Base-by-base conservation (phyloP, 1,140 invertebrate genomes). In the Drosophila suzukii region DNA sequence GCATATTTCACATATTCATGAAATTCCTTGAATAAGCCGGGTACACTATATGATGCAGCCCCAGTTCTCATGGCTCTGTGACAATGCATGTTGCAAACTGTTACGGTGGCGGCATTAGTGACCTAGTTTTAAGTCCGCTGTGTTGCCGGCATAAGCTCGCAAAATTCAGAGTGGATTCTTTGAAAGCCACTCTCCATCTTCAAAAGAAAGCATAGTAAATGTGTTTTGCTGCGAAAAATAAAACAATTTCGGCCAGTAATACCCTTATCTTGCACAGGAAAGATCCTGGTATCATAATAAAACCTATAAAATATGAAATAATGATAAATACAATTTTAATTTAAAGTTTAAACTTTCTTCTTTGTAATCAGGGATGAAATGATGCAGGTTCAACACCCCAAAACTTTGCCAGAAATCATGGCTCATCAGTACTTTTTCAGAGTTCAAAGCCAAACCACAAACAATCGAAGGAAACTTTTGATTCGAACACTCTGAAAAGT, bases 1-100 rank as follows among this genome's bases (percentile, higher is more conserved):
- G 49, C 27, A 34, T 34, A 32, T 34, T 51, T 51, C 27, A 51
- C 27, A 15, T 51, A 51, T 51, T 51, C 49, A 51, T 51, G 49
- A 34, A 51, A 32, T 34, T 51, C 30, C n/a, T 2, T 11, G 30
- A 34, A 30, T 15, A 34, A 51, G 27, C 49, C 2, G n/a, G 11
- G n/a, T 51, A 12, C 13, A 47, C 27, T 27, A 27, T 27, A 27
- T 5, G 24, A 47, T 7, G 20, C 13, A 13, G 10, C 44, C 13
- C 13, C 41, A 17, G 7, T 43, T 8, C 43, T 46, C 43, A 6
- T 6, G n/a, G 24, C 47, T n/a, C 13, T 51, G 30, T 51, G 49
- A 51, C 49, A 51, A 51, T 51, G 49, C 30, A 51, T 10, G 49
- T 11, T 51, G 49, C 49, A 51, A 32, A 34, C n/a, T 15, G 44